Conservation (phyloP, 2,797 vertebrate genomes). For the Tympanoctomys barrerae region DNA sequence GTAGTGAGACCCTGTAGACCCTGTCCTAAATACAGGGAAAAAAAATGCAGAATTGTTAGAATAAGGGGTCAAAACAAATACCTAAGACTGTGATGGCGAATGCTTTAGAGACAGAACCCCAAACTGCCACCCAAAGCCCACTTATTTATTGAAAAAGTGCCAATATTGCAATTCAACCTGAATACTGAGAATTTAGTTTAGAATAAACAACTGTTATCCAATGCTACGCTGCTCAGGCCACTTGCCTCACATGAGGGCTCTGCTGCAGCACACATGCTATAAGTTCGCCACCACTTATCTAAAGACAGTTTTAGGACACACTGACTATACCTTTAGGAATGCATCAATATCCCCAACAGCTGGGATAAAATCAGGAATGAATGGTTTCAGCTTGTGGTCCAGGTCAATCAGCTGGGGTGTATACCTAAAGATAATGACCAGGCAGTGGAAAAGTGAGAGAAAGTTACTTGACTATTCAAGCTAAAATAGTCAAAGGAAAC, state of each 20-base stretch:
- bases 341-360: conserved; percentile 98
- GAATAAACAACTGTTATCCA: not conserved
- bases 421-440: conserved; percentile 89
- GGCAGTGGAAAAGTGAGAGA: not conserved
- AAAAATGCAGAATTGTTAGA: not conserved
- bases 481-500: not conserved
- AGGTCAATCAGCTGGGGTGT: conserved; percentile 93
- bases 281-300: not conserved
- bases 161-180: not conserved
- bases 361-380: conserved; percentile 98
- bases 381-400: conserved; percentile 96
- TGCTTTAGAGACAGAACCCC: not conserved
- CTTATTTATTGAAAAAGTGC: not conserved
- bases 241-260: not conserved
- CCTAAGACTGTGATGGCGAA: not conserved
- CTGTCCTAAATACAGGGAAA: not conserved
- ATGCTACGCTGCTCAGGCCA: not conserved
- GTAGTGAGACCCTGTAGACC: too few species aligned
- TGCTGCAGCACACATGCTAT: not conserved
- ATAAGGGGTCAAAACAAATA: not conserved
- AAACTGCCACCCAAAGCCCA: not conserved
- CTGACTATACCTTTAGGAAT: conserved; percentile 94
- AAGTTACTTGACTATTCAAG: conserved; percentile 28
- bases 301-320: conserved; percentile 20
- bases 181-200: not conserved